Conservation (phyloP, 2,888 invertebrate species). For the Clanis bilineata region DNA sequence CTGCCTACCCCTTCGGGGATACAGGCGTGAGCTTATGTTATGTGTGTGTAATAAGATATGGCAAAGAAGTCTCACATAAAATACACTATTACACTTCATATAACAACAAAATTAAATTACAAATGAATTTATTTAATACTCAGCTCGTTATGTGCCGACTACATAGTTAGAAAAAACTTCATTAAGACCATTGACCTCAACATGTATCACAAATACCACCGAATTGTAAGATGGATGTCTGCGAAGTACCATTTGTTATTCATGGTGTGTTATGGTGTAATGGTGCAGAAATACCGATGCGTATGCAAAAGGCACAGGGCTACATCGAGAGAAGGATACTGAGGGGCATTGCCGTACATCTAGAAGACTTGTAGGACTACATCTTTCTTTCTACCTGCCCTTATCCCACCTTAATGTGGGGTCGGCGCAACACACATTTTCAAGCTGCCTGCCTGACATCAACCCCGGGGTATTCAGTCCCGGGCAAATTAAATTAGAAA, state of each 20-base stretch:
- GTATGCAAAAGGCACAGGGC: not conserved
- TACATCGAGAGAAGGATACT: not conserved
- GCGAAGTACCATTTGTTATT: not conserved
- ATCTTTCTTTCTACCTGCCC: too few relatives aligned
- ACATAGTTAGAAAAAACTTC: not conserved
- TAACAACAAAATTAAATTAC: not conserved
- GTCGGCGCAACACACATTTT: too few relatives aligned
- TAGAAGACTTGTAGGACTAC: too few relatives aligned
- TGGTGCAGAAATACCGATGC: conserved; percentile 4
- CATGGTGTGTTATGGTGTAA: not conserved
- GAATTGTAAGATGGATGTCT: not conserved
- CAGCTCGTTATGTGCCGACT: not conserved
- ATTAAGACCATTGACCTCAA: not conserved
- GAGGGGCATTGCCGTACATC: not conserved
- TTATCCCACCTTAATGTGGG: too few relatives aligned
- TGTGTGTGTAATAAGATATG: too few relatives aligned
- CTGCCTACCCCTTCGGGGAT: too few relatives aligned
- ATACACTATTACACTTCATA: too few relatives aligned
- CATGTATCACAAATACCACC: not conserved
- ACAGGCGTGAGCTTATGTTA: too few relatives aligned
- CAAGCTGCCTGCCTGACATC: too few relatives aligned
- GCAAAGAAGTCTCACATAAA: too few relatives aligned
- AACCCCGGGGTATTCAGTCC: too few relatives aligned
- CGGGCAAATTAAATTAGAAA: too few relatives aligned
- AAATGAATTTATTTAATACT: not conserved